Base-by-base conservation (phyloP, 2,113 vertebrate genomes). In the Nycticryphes semicollaris region DNA sequence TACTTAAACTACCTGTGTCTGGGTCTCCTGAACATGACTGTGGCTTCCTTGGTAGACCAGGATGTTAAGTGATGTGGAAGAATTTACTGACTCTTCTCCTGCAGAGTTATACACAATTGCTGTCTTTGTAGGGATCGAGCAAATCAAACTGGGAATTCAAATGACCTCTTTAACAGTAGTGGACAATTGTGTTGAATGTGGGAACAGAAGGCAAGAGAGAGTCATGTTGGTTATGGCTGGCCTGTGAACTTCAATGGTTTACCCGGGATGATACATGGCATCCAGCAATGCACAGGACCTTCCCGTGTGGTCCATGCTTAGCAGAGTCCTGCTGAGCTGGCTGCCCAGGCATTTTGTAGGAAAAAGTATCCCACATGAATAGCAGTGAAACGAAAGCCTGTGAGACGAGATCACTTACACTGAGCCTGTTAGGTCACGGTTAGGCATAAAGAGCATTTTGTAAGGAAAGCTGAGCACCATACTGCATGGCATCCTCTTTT, bases 1-100 rank as follows among this genome's bases (percentile, higher is more conserved):
- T 31, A 7, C 39, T 37, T 66, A 53, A 70, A 57, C 51, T 30
- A 30, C 13, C 21, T 12, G 5, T 3, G 7, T 8, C 17, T 78
- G 37, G 20, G n/a, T 70, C 43, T 73, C 16, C 60, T 68, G 47
- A 45, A 30, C 33, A n/a, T 0, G 0, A 0, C 1, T 25, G 33
- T 69, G 45, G 33, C 35, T 90, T 90, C 56, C 80, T 53, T 67
- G 30, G 76, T 27, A 90, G 37, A 19, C 11, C 17, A 35, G 28
- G 20, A 10, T 84, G 31, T 30, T 16, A 53, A 84, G 33, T 15
- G 24, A 51, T 22, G 39, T n/a, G n/a, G 39, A 56, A 53, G 48
- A 33, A 22, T 37, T 87, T 72, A 35, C 31, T 33, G 31, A 33
- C 60, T 14, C 73, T 87, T 51, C 35, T 72, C 11, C 51, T 60